These are phyloP conservation scores for Ooceraea biroi DNA, from an alignment of 1,140 invertebrate species.

Conservation along the genomic window DNA sequence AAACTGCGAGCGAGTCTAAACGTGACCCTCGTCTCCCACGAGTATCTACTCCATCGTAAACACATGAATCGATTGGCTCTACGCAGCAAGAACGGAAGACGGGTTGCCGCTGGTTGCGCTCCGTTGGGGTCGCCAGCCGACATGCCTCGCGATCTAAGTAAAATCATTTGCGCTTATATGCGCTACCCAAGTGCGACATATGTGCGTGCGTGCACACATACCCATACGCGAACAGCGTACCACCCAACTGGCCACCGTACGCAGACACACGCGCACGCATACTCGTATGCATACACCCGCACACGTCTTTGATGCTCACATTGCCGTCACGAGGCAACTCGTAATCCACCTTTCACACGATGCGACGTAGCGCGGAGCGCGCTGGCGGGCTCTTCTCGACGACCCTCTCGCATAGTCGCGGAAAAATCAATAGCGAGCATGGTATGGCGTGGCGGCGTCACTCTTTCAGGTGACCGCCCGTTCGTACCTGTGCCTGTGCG, in stretches of 20 bases:
- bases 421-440: conserved; percentile 86
- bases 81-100: conserved; percentile 31
- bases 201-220: neutral
- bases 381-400: conserved; percentile 61
- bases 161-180: conserved; percentile 31
- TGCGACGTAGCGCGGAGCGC: conserved; percentile 76
- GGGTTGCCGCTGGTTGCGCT: conserved; percentile 28
- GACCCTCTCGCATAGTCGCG: conserved; percentile 78
- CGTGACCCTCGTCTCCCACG: neutral
- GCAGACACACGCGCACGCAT: neutral
- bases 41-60: conserved; percentile 45
- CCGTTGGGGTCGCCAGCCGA: conserved; percentile 43
- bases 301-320: conserved; percentile 26
- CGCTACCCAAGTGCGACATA: no score
- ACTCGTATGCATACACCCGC: no score
- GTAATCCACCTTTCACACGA: conserved; percentile 82
- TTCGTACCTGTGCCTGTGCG: conserved; percentile 56
- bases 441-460: conserved; percentile 80
- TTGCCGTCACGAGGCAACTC: conserved; percentile 58
- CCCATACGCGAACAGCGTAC: no score
- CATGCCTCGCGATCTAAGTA: conserved; percentile 44
- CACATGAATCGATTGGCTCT: conserved; percentile 51
- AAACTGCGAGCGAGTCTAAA: neutral
- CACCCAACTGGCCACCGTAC: no score
- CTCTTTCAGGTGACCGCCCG: conserved; percentile 80